Evolutionary conservation across 2,888 invertebrate species (phyloP).

Genomic region (Drosophila rellima): DNA sequence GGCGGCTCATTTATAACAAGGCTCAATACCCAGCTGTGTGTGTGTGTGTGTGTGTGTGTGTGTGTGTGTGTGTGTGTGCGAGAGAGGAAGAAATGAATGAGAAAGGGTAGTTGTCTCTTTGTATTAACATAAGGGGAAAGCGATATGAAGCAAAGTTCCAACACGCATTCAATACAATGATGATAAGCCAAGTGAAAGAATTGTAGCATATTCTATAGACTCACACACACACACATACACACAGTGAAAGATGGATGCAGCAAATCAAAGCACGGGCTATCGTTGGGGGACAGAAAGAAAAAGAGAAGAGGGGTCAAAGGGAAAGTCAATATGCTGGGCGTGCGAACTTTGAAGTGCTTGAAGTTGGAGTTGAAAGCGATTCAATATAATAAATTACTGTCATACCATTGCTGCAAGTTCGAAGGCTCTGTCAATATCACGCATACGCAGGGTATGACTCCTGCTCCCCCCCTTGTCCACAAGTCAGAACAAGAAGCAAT

Average conservation of each 20-base stretch:
- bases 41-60: background rate
- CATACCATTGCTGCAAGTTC: constrained; percentile 51
- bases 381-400: constrained; percentile 70
- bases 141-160: background rate
- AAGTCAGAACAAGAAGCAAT: background rate
- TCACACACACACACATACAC: background rate
- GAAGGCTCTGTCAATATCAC: constrained; percentile 45
- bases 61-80: no score
- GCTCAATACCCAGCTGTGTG: constrained; percentile 10
- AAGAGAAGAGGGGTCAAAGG: constrained; percentile 11
- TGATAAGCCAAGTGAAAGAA: constrained; percentile 34
- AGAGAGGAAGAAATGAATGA: background rate
- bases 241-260: constrained; percentile 4
- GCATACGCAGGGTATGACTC: constrained; percentile 19
- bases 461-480: background rate
- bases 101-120: constrained; percentile 13
- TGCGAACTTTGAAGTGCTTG: constrained; percentile 54
- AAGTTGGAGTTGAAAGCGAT: constrained; percentile 28
- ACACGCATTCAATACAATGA: constrained; percentile 10
- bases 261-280: constrained; percentile 13
- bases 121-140: constrained; percentile 21
- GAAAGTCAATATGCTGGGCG: constrained; percentile 55
- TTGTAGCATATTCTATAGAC: constrained; percentile 23
- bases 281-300: background rate
- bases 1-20: constrained; percentile 60